Evolutionary conservation across 1,140 invertebrate species (phyloP).

Genomic region (Marisa cornuarietis): DNA sequence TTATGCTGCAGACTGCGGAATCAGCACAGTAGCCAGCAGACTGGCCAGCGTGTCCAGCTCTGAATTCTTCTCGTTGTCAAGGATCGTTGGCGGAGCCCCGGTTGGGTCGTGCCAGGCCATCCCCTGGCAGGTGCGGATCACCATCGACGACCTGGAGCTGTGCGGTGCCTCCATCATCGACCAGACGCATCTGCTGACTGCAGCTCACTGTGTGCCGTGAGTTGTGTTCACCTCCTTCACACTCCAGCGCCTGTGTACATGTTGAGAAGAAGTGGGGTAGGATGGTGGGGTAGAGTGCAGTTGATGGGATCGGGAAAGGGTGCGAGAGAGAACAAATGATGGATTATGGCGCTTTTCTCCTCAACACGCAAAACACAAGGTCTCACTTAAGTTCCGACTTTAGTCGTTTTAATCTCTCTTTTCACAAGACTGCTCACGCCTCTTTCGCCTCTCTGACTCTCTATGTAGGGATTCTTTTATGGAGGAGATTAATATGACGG

Average conservation of each 20-base stretch:
- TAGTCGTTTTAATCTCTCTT: too few species aligned
- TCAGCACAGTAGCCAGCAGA: neutral
- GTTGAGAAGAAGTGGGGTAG: too few species aligned
- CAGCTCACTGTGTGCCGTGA: constrained; percentile 39
- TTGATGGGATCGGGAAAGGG: too few species aligned
- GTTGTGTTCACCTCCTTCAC: neutral
- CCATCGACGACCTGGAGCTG: neutral
- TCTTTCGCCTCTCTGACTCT: too few species aligned
- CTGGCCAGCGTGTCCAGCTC: neutral
- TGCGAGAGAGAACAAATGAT: too few species aligned
- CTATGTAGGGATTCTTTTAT: too few species aligned
- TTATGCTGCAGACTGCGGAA: neutral
- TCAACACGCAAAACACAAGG: too few species aligned
- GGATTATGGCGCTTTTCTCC: too few species aligned
- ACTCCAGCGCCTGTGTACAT: neutral
- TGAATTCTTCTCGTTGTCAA: neutral
- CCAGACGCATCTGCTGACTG: constrained; percentile 38
- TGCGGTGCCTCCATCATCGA: constrained; percentile 45
- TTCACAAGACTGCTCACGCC: too few species aligned
- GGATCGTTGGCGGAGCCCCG: constrained; percentile 24
- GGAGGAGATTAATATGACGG: too few species aligned
- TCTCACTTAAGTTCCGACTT: too few species aligned
- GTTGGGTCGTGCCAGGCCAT: constrained; percentile 12
- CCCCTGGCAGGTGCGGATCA: constrained; percentile 27
- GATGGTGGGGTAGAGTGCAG: too few species aligned